These are phyloP conservation scores for Promerops cafer DNA, from an alignment of 2,113 vertebrate genomes.

Conservation along the genomic window DNA sequence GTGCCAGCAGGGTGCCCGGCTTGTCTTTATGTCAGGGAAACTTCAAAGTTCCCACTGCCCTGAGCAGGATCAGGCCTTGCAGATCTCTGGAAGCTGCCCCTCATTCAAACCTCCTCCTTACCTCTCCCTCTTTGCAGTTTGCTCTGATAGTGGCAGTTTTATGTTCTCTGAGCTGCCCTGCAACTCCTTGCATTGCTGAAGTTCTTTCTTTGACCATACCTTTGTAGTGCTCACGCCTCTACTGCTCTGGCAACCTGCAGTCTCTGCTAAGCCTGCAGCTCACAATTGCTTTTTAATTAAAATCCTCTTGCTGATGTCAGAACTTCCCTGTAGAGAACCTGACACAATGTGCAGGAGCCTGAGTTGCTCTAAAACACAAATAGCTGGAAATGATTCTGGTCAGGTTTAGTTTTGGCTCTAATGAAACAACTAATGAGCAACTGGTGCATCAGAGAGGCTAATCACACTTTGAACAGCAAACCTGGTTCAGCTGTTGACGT, in stretches of 20 bases:
- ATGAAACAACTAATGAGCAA: not conserved
- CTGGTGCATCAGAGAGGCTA: not conserved
- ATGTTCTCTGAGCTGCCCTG: not conserved
- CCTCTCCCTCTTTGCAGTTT: not conserved
- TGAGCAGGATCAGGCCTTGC: not conserved
- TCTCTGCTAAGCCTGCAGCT: not conserved
- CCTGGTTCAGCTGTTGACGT: not conserved
- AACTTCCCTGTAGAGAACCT: not conserved
- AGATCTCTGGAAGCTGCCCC: not conserved
- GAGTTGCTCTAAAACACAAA: not conserved
- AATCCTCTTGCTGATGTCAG: not conserved
- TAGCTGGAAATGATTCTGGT: not conserved
- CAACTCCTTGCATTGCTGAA: not conserved
- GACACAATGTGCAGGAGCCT: fast-evolving
- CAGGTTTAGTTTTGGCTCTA: not conserved
- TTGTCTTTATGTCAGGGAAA: not conserved
- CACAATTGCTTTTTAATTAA: constrained; percentile 6
- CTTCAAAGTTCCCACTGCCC: not conserved
- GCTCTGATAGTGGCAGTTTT: not conserved
- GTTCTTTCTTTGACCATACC: not conserved
- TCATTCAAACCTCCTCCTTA: not conserved
- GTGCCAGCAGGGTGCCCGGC: not conserved
- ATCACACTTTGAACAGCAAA: not conserved
- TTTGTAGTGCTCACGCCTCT: not conserved
- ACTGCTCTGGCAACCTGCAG: not conserved